Evolutionary conservation across 1,140 invertebrate species (phyloP).

Genomic region (Cepaea nemoralis): DNA sequence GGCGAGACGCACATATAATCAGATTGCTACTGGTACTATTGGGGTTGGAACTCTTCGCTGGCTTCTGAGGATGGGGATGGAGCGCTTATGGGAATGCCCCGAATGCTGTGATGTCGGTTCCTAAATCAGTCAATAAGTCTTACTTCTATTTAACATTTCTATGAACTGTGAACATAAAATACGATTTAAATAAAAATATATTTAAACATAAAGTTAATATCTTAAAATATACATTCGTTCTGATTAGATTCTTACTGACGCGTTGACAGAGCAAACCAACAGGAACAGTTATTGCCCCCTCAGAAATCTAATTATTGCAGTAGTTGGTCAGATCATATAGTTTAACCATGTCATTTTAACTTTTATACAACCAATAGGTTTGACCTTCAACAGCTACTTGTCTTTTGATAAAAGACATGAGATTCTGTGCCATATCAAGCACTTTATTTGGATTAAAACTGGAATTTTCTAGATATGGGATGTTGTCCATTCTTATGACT

Average conservation of each 20-base stretch:
- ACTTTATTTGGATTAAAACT: constrained; percentile 83
- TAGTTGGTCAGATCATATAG: constrained; percentile 91
- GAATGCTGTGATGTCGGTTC: too few relatives aligned
- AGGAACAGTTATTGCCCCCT: constrained; percentile 87
- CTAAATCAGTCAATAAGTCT: too few relatives aligned
- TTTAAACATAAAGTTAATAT: too few relatives aligned
- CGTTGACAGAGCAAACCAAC: constrained; percentile 89
- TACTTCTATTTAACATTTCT: too few relatives aligned
- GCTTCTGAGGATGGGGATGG: too few relatives aligned
- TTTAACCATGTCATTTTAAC: constrained; percentile 88
- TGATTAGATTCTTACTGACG: constrained; percentile 50
- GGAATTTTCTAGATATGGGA: constrained; percentile 82
- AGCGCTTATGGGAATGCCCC: too few relatives aligned
- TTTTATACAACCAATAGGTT: constrained; percentile 97
- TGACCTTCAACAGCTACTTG: constrained; percentile 95
- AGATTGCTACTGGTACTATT: too few relatives aligned
- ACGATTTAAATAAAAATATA: too few relatives aligned
- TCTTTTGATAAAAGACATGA: constrained; percentile 90
- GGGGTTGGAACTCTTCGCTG: too few relatives aligned
- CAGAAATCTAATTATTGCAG: constrained; percentile 77
- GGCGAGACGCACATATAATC: too few relatives aligned
- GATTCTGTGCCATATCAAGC: constrained; percentile 92
- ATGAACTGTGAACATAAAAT: too few relatives aligned
- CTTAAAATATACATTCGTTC: too few relatives aligned
- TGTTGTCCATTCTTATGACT: constrained; percentile 92